These are phyloP conservation scores for Synanthedon tipuliformis DNA, from an alignment of 2,888 invertebrate species.

Conservation along the genomic window DNA sequence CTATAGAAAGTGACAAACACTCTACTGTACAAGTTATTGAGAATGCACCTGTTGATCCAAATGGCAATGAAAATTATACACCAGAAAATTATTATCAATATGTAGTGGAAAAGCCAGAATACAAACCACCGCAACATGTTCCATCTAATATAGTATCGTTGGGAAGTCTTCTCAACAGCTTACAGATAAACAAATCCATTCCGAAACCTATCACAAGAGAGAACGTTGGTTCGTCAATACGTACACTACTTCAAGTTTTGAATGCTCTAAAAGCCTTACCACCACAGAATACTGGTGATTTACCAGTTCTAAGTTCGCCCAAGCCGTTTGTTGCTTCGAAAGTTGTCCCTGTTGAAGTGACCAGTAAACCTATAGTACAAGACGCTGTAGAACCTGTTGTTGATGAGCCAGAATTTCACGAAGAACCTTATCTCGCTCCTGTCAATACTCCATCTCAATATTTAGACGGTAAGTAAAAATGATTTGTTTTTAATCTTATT, in stretches of 20 bases:
- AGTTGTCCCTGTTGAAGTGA: slow-evolving; percentile 15
- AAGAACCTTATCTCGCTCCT: slow-evolving; percentile 45
- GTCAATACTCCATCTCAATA: slow-evolving; percentile 52
- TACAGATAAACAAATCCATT: slow-evolving; percentile 80
- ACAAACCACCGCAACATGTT: slow-evolving; percentile 20
- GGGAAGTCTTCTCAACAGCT: slow-evolving; percentile 74
- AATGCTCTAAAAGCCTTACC: slow-evolving; percentile 72
- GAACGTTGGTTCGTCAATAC: slow-evolving; percentile 83
- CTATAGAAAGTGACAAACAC: slow-evolving; percentile 22
- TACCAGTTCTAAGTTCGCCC: slow-evolving; percentile 44
- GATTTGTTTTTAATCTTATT: background rate
- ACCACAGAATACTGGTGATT: slow-evolving; percentile 44
- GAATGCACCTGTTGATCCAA: slow-evolving; percentile 16
- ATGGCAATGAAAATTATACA: slow-evolving; percentile 15
- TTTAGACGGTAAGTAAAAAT: slow-evolving; percentile 42
- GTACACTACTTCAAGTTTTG: slow-evolving; percentile 80
- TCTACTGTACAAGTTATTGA: slow-evolving; percentile 18
- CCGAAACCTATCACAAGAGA: slow-evolving; percentile 81
- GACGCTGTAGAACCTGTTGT: slow-evolving; percentile 17
- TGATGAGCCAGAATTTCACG: slow-evolving; percentile 30
- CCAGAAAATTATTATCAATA: slow-evolving; percentile 40
- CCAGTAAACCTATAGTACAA: slow-evolving; percentile 26
- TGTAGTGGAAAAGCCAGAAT: slow-evolving; percentile 27
- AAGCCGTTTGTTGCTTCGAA: slow-evolving; percentile 40
- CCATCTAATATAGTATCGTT: slow-evolving; percentile 32